A percentile compares a stretch with the other conserved stretches of the same genome.
Evolutionary conservation across 1,140 invertebrate species (phyloP).

Genomic region (Tetramorium simillimum): DNA sequence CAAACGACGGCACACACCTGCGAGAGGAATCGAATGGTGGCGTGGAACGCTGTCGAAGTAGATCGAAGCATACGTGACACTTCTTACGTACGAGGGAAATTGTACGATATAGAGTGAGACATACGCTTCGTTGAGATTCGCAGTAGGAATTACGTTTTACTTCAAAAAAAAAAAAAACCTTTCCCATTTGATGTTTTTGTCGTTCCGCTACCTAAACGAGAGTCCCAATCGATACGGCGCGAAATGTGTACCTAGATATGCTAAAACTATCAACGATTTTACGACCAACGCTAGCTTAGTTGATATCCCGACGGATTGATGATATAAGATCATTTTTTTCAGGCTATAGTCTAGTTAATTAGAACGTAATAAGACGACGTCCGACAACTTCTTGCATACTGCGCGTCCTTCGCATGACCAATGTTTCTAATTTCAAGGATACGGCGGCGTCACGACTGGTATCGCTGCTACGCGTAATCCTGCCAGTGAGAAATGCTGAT

Average conservation of each 20-base stretch:
- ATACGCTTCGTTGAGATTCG: slow-evolving; percentile 75
- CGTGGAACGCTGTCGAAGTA: slow-evolving; percentile 32
- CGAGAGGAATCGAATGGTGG: background rate
- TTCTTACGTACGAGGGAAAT: slow-evolving; percentile 33
- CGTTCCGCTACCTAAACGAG: slow-evolving; percentile 75
- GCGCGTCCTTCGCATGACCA: background rate
- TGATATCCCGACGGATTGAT: slow-evolving; percentile 59
- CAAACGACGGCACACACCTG: no score
- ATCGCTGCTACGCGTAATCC: background rate
- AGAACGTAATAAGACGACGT: slow-evolving; percentile 36
- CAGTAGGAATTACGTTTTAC: slow-evolving; percentile 69
- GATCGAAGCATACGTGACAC: slow-evolving; percentile 54
- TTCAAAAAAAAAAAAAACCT: slow-evolving; percentile 48
- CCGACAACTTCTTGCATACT: slow-evolving; percentile 54
- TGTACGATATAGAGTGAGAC: slow-evolving; percentile 59
- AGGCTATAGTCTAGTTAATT: slow-evolving; percentile 41
- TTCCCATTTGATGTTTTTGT: slow-evolving; percentile 78
- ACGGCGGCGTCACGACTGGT: background rate
- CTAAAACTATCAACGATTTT: slow-evolving; percentile 76
- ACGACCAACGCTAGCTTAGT: slow-evolving; percentile 75
- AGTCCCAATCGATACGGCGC: slow-evolving; percentile 63
- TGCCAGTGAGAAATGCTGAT: no score
- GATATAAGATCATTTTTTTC: slow-evolving; percentile 41
- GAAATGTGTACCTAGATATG: slow-evolving; percentile 57
- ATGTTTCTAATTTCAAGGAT: slow-evolving; percentile 6